phyloP scores from a whole-genome alignment of 1,140 invertebrate genomes.

The Atta cephalotes region DNA sequence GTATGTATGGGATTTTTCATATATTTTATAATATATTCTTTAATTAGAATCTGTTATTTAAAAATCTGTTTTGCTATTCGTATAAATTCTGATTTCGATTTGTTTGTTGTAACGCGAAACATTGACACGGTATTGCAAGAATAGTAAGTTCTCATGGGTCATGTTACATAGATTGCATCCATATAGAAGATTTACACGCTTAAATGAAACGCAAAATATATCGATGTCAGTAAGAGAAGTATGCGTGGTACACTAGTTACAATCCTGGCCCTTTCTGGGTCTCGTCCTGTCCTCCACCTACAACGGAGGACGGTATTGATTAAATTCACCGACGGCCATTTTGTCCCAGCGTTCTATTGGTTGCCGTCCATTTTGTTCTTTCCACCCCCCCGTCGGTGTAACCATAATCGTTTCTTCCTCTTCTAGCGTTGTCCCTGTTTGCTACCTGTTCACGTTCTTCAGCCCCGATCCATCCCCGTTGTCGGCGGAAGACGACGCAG shows the following conservation, averaged over 20 bases:
- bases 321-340: conserved; percentile 85
- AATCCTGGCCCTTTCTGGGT: conserved; percentile 74
- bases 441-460: conserved; percentile 47
- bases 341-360: conserved; percentile 82
- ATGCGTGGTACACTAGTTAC: conserved; percentile 73
- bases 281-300: conserved; percentile 75
- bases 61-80: not conserved
- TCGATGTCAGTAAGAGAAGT: conserved; percentile 61
- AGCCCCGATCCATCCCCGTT: conserved; percentile 58
- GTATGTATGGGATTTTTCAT: not conserved
- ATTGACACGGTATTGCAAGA: not conserved
- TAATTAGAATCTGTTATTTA: not conserved
- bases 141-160: conserved; percentile 11
- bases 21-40: not conserved
- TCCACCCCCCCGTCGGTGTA: conserved; percentile 26
- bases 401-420: conserved; percentile 60
- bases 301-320: conserved; percentile 83
- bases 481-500: conserved; percentile 72
- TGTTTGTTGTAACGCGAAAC: not conserved
- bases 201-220: conserved; percentile 49
- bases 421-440: conserved; percentile 26
- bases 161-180: conserved; percentile 1
- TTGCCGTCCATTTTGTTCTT: conserved; percentile 84
- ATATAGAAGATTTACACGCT: conserved; percentile 12
- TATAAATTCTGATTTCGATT: not conserved